These are phyloP conservation scores for Bombus superbus DNA, from an alignment of 1,140 invertebrate species.

Conservation along the genomic window DNA sequence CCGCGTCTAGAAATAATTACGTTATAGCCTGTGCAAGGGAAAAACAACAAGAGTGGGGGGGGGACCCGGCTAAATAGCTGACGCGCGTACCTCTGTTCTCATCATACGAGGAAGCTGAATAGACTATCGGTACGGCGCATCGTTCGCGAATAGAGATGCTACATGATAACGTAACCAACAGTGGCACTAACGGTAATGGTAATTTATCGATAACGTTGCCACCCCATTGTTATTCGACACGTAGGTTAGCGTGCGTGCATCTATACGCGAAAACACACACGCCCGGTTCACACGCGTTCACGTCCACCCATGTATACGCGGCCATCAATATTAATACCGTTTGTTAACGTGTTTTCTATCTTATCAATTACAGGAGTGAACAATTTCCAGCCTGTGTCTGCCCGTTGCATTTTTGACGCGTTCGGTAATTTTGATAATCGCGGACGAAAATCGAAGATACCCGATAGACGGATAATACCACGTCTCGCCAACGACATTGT, in stretches of 20 bases:
- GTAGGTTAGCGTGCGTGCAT: background rate
- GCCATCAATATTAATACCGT: conserved; percentile 44
- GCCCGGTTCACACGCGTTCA: background rate
- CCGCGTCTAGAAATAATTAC: background rate
- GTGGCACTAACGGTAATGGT: conserved; percentile 55
- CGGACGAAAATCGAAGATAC: background rate
- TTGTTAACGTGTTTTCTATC: conserved; percentile 36
- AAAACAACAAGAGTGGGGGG: too few relatives aligned
- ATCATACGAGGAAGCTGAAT: conserved; percentile 40
- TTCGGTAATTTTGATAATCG: background rate
- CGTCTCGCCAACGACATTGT: too few relatives aligned
- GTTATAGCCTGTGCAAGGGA: too few relatives aligned
- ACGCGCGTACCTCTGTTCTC: background rate
- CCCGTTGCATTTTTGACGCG: background rate
- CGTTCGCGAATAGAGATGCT: conserved; percentile 51
- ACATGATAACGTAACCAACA: conserved; percentile 51
- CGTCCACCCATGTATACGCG: background rate
- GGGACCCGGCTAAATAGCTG: background rate
- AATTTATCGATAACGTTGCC: conserved; percentile 53
- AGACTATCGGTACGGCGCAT: conserved; percentile 41
- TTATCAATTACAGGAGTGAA: conserved; percentile 23
- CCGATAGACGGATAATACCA: background rate
- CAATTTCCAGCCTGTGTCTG: background rate
- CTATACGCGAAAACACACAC: background rate
- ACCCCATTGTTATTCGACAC: conserved; percentile 49